Conservation (phyloP, 2,888 invertebrate genomes). For the Diogma glabrata region DNA sequence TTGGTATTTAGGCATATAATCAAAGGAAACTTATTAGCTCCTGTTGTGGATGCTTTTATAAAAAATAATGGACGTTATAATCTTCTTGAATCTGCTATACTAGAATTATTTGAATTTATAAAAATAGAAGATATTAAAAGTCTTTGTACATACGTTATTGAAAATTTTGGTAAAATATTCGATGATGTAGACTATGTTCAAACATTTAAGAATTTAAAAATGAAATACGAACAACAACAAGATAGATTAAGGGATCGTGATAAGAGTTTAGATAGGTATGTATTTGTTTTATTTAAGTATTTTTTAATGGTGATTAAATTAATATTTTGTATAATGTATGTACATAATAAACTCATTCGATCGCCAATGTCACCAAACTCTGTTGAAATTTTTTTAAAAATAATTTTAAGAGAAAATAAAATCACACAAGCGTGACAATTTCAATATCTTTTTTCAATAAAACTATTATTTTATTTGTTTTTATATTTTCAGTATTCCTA, state of each 20-base stretch:
- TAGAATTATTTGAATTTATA: slow-evolving; percentile 99
- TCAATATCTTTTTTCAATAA: background rate
- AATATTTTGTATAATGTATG: no score
- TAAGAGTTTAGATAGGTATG: slow-evolving; percentile 58
- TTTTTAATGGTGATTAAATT: no score
- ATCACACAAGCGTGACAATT: no score
- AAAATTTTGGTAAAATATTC: slow-evolving; percentile 88
- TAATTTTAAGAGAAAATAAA: no score
- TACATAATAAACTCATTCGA: no score
- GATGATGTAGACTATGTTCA: slow-evolving; percentile 96
- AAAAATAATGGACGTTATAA: slow-evolving; percentile 98
- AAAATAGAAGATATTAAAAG: slow-evolving; percentile 87
- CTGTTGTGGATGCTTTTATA: slow-evolving; percentile 91
- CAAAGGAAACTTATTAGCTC: slow-evolving; percentile 87
- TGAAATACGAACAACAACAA: slow-evolving; percentile 81
- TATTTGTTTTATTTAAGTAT: no score
- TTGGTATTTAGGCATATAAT: slow-evolving; percentile 66
- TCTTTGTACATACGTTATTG: slow-evolving; percentile 85
- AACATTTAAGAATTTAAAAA: slow-evolving; percentile 88
- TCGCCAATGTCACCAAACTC: no score
- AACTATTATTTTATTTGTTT: background rate
- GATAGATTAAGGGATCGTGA: slow-evolving; percentile 82
- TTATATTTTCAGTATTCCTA: slow-evolving; percentile 38
- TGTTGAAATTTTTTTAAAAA: no score
- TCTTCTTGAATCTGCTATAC: slow-evolving; percentile 94